These are phyloP conservation scores for Aricia agestis DNA, from an alignment of 1,140 invertebrate species.

Conservation along the genomic window DNA sequence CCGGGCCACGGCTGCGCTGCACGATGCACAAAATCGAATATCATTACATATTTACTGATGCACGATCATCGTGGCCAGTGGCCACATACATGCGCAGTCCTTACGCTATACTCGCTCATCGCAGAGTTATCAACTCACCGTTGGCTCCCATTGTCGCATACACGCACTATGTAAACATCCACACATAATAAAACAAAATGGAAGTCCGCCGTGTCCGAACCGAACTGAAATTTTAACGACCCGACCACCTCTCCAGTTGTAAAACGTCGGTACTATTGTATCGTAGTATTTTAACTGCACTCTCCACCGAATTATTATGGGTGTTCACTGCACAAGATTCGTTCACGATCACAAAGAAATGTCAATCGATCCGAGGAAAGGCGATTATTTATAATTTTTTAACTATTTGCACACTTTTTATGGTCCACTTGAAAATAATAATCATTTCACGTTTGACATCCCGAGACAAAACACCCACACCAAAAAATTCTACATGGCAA, in stretches of 20 bases:
- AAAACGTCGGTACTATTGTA: constrained; percentile 76
- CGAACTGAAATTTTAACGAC: constrained; percentile 67
- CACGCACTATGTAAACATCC: constrained; percentile 69
- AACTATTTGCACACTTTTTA: constrained; percentile 59
- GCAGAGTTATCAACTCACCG: constrained; percentile 56
- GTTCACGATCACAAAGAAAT: constrained; percentile 59
- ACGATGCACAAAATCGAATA: constrained; percentile 70
- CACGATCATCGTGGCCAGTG: constrained; percentile 63
- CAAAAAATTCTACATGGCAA: constrained; percentile 75
- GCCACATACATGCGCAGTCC: constrained; percentile 67
- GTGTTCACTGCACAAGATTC: constrained; percentile 58
- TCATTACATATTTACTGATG: constrained; percentile 68
- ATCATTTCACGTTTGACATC: constrained; percentile 75
- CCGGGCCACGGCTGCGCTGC: constrained; percentile 51
- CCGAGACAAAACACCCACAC: constrained; percentile 75
- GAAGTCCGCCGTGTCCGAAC: constrained; percentile 62
- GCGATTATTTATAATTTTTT: constrained; percentile 45
- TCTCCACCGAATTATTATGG: constrained; percentile 71
- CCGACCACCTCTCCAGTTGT: constrained; percentile 65
- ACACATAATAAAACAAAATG: constrained; percentile 76
- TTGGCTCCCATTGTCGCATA: constrained; percentile 69
- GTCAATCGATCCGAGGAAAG: constrained; percentile 43
- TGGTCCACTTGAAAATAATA: constrained; percentile 73
- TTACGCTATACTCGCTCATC: constrained; percentile 33
- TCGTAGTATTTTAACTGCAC: constrained; percentile 75